Base-by-base conservation (phyloP, 2,888 invertebrate genomes). In the Trichopoda pennipes region DNA sequence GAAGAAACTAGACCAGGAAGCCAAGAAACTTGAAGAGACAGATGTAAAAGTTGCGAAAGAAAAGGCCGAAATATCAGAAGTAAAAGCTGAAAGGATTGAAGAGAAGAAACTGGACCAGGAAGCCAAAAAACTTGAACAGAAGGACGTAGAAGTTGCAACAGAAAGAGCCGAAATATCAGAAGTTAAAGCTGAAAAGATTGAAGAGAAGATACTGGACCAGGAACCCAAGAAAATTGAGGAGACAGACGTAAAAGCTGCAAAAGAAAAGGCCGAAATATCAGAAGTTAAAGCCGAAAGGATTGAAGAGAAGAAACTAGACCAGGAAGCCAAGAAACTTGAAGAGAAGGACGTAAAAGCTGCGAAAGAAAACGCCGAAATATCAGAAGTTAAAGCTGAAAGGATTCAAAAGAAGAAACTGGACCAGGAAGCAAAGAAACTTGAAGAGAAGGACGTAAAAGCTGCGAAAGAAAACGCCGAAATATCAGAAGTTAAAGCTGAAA, bases 1-100 rank as follows among this genome's bases (percentile, higher is more conserved):
- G 56, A 86, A 86, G 72, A 84, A 84, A 84, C 23, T 80, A 12
- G 75, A 83, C 47, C 55, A 81, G 2, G 58, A 68, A 55, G 4
- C 49, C 0, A 53, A 56, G 51, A 63, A 75, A 21, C 4, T 12
- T 19, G 21, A 73, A 38, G 51, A 63, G 23, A 23, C 56, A 17
- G 61, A 77, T 14, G 23, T 73, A 16, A 38, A 72, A 23, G 9
- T 14, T 3, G 6, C 6, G 3, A 21, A 56, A 19, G 35, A 38
- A 16, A 58, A 53, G 8, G 66, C 44, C 10, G 66, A 75, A 17
- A n/a, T 53, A 17, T 60, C 60, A 14, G 64, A 76, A 56, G 60
- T 19, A 28, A 64, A 56, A 9, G 44, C n/a, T 9, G 73, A 81
- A 28, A 63, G 81, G 21, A 7, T 81, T 3, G 64, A 58, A 35